Base-by-base conservation (phyloP, 2,113 vertebrate genomes). In the Charina bottae region DNA sequence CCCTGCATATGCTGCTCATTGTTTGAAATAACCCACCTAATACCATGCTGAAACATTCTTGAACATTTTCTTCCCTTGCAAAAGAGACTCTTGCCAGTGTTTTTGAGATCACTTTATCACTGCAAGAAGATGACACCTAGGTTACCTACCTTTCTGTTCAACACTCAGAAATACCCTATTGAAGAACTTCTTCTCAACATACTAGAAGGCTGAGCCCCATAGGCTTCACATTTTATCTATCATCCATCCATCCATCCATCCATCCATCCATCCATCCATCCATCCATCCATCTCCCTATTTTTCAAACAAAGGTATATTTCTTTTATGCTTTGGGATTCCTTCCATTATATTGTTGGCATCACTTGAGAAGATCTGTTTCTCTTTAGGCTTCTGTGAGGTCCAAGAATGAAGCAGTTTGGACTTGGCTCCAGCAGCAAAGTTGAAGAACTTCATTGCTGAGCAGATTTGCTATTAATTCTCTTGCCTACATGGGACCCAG, bases 401-500 rank as follows among this genome's bases (percentile, higher is more conserved):
- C 0, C 0, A 33, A 23, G 33, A 54, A 89, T 46, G 87, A 93
- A 93, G 92, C 1, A 89, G 64, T 95, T 95, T 92, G 95, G 93
- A 93, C 58, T 92, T 90, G 4, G 2, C 94, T 87, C 86, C 78
- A 87, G 2, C 3, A 64, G 55, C 85, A 84, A 92, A 93, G 85
- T 78, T 90, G 90, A 24, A 90, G 86, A 94, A 83, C 88, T 94
- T 84, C 93, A 90, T 54, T 94, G 90, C 26, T 72, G 86, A 94
- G 83, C 87, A 95, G 89, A 85, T 91, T 95, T 94, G 92, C 90
- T 96, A 96, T 97, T 96, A 96, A 97, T 96, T 96, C 91, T 94
- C 93, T 94, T 96, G 94, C 93, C 95, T 96, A 56, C 95, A 94
- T 93, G 93, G 97, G 95, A 95, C 95, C 96, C 92, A 89, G 91